Evolutionary conservation across 2,797 vertebrate species (phyloP), one percentile per base, ranked within the genome.

Genomic region (Okamejei kenojei): DNA sequence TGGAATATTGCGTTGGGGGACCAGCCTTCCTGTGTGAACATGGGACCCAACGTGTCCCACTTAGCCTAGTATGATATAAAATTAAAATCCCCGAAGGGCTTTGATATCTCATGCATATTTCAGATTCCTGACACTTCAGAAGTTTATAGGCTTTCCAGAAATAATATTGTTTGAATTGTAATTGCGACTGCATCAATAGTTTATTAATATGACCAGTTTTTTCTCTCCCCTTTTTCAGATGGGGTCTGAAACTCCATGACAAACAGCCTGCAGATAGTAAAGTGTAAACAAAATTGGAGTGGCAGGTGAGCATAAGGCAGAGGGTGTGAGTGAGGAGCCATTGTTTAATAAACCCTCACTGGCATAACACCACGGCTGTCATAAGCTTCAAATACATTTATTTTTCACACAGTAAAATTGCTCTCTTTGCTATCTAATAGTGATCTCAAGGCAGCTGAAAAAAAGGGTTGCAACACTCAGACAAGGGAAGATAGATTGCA

Each of bases 311-410:
- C 10, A 73, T 35, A 26, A 92, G 21, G 26, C 71, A 92, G 38
- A 58, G 26, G 84, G 84, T 88, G 84, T 68, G 84, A 76, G 38
- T 74, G 38, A 45, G 35, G 58, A 45, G 38, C 35, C 10, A 92
- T 92, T 45, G 73, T n/a, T 76, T 54, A 74, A 92, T 76, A 76
- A 73, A 38, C 68, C 73, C 7, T 92, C 35, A 92, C 26, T 76
- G 1, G 26, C 26, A 15, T 76, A 26, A 76, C 90, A 92, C 71
- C 90, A 92, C 10, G 11, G 45, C 71, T 92, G 73, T 58, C 73
- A 76, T 76, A 54, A 76, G 90, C 45, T 92, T 76, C 90, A 92
- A 92, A 92, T 29, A 45, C 90, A 74, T 92, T 92, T 76, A 76
- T 76, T 92, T 92, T 71, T 92, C 90, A 88, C 7, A 21, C n/a